Percentiles rank a stretch among this genome's conserved stretches.
Evolutionary conservation across 2,113 vertebrate genomes (phyloP).

Genomic region (Brevimyrus niger): DNA sequence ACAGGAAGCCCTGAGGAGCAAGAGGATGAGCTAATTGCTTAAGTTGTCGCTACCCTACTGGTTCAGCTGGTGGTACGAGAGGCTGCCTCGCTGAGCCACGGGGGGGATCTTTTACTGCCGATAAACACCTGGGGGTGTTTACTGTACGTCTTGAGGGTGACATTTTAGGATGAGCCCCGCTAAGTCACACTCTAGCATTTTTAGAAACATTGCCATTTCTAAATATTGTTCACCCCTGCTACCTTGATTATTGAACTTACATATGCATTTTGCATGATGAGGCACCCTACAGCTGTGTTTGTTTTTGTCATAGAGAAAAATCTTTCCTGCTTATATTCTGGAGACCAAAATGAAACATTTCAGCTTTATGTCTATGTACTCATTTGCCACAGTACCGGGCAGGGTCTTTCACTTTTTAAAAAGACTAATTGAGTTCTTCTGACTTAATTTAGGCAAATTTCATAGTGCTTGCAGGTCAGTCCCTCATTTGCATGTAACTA

Average conservation of each 20-base stretch:
- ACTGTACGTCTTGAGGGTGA: not conserved
- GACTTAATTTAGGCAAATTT: not conserved
- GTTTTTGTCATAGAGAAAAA: not conserved
- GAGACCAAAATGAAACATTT: not conserved
- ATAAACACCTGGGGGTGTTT: not conserved
- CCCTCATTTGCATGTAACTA: constrained; percentile 35
- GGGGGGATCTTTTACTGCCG: not conserved
- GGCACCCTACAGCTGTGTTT: not conserved
- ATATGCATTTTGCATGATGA: not conserved
- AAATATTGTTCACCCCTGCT: not conserved
- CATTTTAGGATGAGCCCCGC: not conserved
- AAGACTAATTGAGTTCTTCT: not conserved
- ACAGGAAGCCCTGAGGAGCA: constrained; percentile 48
- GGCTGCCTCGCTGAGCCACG: not conserved
- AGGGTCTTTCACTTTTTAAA: not conserved
- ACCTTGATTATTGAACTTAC: not conserved
- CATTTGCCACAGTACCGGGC: not conserved
- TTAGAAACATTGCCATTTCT: not conserved
- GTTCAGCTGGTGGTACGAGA: constrained; percentile 27
- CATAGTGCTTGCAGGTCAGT: constrained; percentile 30
- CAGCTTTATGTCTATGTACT: not conserved
- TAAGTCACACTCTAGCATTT: not conserved
- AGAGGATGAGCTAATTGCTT: constrained; percentile 55
- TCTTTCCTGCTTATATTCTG: not conserved
- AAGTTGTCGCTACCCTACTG: constrained; percentile 39